These are phyloP conservation scores for Drosophila lacteicornis DNA, from an alignment of 1,140 invertebrate genomes.

Conservation along the genomic window DNA sequence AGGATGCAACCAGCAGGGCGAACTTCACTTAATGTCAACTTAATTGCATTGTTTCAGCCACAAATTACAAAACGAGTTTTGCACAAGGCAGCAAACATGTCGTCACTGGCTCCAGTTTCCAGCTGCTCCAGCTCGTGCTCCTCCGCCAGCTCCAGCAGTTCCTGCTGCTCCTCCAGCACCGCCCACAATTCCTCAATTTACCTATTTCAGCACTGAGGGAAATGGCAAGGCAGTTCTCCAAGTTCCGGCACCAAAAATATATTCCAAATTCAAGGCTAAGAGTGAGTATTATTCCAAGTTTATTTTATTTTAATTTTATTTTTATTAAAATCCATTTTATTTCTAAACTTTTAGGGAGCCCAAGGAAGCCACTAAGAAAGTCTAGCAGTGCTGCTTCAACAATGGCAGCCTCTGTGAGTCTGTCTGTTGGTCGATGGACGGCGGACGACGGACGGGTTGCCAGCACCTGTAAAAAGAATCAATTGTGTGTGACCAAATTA, in stretches of 20 bases:
- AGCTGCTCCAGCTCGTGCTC: constrained; percentile 27
- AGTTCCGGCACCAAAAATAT: not conserved
- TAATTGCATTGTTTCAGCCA: constrained; percentile 82
- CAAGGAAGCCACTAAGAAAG: not conserved
- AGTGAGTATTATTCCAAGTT: too few species aligned
- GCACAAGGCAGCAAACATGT: constrained; percentile 73
- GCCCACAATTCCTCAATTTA: constrained; percentile 3
- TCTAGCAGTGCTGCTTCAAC: constrained; percentile 32
- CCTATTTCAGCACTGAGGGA: constrained; percentile 12
- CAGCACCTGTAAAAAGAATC: constrained; percentile 76
- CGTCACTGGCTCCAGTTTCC: constrained; percentile 55
- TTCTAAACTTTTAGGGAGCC: not conserved
- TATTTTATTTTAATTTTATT: not conserved
- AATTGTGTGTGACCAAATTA: constrained; percentile 82
- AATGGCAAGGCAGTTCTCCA: not conserved
- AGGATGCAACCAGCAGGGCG: constrained; percentile 21
- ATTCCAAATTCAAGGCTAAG: not conserved
- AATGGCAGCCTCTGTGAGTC: constrained; percentile 43
- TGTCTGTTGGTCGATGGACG: constrained; percentile 9
- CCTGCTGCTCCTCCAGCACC: constrained; percentile 7
- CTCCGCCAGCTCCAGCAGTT: constrained; percentile 17
- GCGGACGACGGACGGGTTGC: constrained; percentile 13
- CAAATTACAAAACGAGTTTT: constrained; percentile 80
- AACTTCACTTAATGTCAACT: constrained; percentile 82
- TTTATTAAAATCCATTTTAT: not conserved